These are phyloP conservation scores for Arbacia lixula DNA, from an alignment of 53 echinoderm and acorn worm species.

Conservation along the genomic window DNA sequence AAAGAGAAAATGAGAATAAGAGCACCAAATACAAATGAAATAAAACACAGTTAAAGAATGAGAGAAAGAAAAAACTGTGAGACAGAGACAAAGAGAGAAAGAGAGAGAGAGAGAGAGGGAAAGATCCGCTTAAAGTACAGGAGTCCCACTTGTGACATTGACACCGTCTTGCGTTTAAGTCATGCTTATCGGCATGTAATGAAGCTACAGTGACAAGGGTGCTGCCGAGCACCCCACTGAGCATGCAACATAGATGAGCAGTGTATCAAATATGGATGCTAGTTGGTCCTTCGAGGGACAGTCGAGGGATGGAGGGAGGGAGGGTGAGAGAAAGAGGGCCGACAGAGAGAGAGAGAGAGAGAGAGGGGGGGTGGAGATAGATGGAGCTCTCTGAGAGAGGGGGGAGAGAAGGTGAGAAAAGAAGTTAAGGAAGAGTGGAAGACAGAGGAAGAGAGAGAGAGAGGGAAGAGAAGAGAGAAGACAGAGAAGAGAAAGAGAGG, in stretches of 20 bases:
- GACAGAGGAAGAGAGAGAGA: background rate
- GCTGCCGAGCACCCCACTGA: conserved; percentile 12
- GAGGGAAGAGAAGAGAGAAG: background rate
- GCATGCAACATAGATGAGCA: conserved; percentile 56
- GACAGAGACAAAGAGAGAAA: background rate
- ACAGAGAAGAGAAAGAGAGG: background rate
- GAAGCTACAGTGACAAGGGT: conserved; percentile 37
- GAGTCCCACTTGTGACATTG: conserved; percentile 45
- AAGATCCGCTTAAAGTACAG: conserved; percentile 40
- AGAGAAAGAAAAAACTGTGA: background rate
- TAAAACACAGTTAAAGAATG: background rate
- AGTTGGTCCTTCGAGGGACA: conserved; percentile 12
- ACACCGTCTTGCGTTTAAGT: conserved; percentile 48
- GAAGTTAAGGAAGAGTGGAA: background rate
- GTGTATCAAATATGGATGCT: conserved; percentile 57
- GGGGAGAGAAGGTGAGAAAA: background rate
- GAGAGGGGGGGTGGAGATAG: background rate
- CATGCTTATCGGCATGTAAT: conserved; percentile 51
- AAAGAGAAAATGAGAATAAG: background rate
- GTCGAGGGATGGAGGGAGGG: conserved; percentile 2
- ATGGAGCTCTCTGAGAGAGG: background rate
- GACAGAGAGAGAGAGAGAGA: background rate
- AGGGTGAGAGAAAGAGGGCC: background rate
- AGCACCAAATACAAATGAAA: no score
- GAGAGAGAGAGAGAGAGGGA: background rate